These are phyloP conservation scores for Podotricha telesiphe DNA, from an alignment of 2,888 invertebrate genomes.

Conservation along the genomic window DNA sequence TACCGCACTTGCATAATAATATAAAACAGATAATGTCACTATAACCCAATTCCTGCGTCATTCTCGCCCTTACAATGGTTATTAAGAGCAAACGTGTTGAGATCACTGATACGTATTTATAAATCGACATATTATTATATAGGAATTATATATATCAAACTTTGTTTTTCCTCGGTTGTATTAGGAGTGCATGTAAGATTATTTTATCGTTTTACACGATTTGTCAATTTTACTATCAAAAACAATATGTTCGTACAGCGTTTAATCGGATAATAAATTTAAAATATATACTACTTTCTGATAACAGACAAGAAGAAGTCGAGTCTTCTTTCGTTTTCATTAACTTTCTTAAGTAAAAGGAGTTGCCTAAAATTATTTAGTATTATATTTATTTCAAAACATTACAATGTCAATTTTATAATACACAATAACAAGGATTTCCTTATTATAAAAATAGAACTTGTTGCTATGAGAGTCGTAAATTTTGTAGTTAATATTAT, in stretches of 20 bases:
- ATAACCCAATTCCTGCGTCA: slow-evolving; percentile 31
- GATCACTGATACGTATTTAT: slow-evolving; percentile 21
- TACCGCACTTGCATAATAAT: slow-evolving; percentile 42
- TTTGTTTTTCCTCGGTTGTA: not conserved
- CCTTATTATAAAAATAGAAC: slow-evolving; percentile 36
- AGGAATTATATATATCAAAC: not conserved
- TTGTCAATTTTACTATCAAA: no score
- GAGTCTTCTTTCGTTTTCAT: no score
- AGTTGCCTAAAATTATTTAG: no score
- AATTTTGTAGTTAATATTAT: slow-evolving; percentile 33
- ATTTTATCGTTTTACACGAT: not conserved
- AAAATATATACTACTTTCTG: no score
- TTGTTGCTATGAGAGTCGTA: slow-evolving; percentile 38
- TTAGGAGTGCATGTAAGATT: not conserved
- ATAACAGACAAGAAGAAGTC: no score
- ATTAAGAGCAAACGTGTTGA: slow-evolving; percentile 17
- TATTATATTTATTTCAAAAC: no score
- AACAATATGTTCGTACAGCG: no score
- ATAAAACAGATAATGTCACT: slow-evolving; percentile 38
- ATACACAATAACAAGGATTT: slow-evolving; percentile 33
- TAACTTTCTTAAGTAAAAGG: not conserved
- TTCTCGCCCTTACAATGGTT: slow-evolving; percentile 24
- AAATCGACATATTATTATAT: not conserved
- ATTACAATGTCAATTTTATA: no score
- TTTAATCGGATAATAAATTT: no score